Evolutionary conservation across 2,888 invertebrate genomes (phyloP).

Genomic region (Himalopsyche kuldschensis): DNA sequence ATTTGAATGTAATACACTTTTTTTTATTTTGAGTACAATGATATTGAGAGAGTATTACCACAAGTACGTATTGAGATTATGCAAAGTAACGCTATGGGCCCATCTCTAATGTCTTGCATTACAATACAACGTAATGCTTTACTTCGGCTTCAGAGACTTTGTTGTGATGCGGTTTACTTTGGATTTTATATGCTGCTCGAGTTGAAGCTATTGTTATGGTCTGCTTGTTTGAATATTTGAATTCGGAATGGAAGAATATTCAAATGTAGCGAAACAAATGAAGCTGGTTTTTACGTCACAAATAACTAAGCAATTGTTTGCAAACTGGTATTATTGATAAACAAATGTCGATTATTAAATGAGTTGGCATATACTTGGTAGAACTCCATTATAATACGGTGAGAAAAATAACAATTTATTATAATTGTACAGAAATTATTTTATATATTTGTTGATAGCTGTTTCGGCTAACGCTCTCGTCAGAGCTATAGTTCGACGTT

Average conservation of each 20-base stretch:
- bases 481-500: too few relatives aligned
- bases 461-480: too few relatives aligned
- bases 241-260: background rate
- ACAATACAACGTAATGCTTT: background rate
- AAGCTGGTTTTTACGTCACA: background rate
- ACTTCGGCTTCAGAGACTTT: background rate
- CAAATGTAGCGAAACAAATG: background rate
- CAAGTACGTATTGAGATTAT: background rate
- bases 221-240: background rate
- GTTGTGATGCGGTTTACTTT: background rate
- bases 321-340: background rate
- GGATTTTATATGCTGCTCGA: background rate
- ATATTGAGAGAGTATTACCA: too few relatives aligned
- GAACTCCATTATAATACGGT: too few relatives aligned
- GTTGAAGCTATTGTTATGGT: background rate
- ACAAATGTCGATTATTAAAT: too few relatives aligned
- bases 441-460: too few relatives aligned
- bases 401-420: too few relatives aligned
- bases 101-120: background rate
- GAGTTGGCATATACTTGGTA: too few relatives aligned
- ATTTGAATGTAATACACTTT: too few relatives aligned
- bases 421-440: too few relatives aligned
- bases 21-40: too few relatives aligned
- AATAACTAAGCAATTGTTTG: background rate
- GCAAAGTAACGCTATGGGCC: background rate